phyloP scores from a whole-genome alignment of 30 jellyfish, hydroid and myxozoan species.

The Hydractinia symbiolongicarpus region DNA sequence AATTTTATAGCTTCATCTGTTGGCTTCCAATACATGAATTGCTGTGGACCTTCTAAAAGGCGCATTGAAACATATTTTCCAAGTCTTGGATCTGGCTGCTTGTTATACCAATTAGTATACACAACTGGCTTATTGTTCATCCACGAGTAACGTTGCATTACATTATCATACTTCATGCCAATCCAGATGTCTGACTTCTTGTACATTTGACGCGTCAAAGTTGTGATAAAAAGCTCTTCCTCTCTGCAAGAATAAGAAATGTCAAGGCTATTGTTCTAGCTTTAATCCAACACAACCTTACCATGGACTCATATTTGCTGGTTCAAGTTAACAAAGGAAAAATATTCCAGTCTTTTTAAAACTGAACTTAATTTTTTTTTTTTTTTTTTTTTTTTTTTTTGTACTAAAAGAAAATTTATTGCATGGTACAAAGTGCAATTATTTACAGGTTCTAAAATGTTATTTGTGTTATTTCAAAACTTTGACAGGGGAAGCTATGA shows the following conservation, averaged over 20 bases:
- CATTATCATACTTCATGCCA: slow-evolving; percentile 56
- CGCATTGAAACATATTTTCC: slow-evolving; percentile 67
- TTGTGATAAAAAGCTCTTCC: slow-evolving; percentile 52
- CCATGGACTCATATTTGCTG: too few species aligned
- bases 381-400: too few species aligned
- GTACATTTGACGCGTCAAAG: slow-evolving; percentile 48
- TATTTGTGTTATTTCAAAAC: too few species aligned
- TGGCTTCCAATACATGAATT: slow-evolving; percentile 57
- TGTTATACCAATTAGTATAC: slow-evolving; percentile 79
- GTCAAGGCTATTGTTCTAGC: neutral
- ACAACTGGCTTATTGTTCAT: slow-evolving; percentile 50
- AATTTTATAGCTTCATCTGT: slow-evolving; percentile 42
- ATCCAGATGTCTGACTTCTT: slow-evolving; percentile 66
- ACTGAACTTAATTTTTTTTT: too few species aligned
- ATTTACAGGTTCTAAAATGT: too few species aligned
- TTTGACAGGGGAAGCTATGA: too few species aligned
- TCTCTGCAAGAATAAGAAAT: slow-evolving; percentile 22
- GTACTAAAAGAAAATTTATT: too few species aligned
- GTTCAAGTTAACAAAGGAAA: too few species aligned
- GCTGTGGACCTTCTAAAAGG: slow-evolving; percentile 53
- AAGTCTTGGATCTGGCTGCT: slow-evolving; percentile 87
- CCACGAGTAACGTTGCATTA: slow-evolving; percentile 69
- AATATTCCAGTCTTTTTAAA: too few species aligned
- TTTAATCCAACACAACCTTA: neutral
- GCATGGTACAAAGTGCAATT: too few species aligned